Evolutionary conservation across 2,797 vertebrate species (phyloP), one percentile per base, ranked within the genome.

Genomic region (Scolopax bukidnonensis): DNA sequence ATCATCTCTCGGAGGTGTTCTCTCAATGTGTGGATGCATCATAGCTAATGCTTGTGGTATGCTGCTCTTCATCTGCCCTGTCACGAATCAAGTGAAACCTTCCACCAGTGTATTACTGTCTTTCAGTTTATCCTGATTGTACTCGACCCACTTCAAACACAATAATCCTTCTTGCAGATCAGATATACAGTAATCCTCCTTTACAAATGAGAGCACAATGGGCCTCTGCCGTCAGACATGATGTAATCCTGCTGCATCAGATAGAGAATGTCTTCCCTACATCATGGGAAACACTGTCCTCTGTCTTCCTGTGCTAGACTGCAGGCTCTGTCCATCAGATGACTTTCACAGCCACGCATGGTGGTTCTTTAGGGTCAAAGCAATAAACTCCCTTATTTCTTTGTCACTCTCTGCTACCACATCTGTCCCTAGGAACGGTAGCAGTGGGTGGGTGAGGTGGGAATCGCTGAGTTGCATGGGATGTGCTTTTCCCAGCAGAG

Each of bases 181-280:
- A 96, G 96, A 96, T 96, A 89, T 10, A 36, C 60, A 11, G 88
- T 97, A 97, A 97, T 97, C 95, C 94, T 95, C 78, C 92, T 96
- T 94, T 90, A 90, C 89, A 87, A 90, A 95, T 2, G 12, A 54
- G 90, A 95, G 89, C 85, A 95, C 96, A 95, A 94, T 92, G 93
- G 92, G 85, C 78, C 63, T 97, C 70, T 92, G 93, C 90, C 64
- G 1, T 96, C 92, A 95, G 95, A 95, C 94, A 61, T 95, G 89
- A 92, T 92, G 90, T 96, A 95, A 97, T 96, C 93, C 93, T 76
- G 65, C 87, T 79, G 87, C 91, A 91, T 93, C 92, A 81, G 89
- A 79, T 70, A 83, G 63, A 59, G 65, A 65, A 70, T 81, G 63
- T 69, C 89, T 79, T 79, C 76, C 69, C 64, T 87, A 12, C 77